Evolutionary conservation across 2,888 invertebrate genomes (phyloP).

Genomic region (Cybosia mesomella): DNA sequence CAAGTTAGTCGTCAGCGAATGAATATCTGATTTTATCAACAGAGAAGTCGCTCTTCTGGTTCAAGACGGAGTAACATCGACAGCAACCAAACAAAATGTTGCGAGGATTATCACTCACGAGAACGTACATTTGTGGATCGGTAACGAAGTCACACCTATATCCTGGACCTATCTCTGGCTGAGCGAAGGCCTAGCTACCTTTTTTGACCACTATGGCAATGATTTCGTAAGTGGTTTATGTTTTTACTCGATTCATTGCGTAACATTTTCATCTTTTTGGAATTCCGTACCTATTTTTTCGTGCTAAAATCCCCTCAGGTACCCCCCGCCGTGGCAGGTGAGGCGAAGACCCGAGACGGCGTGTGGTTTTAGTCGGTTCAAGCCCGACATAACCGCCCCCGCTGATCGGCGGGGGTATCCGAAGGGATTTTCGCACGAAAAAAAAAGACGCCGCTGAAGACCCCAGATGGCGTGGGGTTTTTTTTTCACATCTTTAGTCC

Average conservation of each 20-base stretch:
- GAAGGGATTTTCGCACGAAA: no score
- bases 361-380: no score
- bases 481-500: no score
- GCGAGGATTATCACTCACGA: conserved; percentile 87
- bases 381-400: no score
- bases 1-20: background rate
- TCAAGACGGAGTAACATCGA: conserved; percentile 76
- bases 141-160: conserved; percentile 89
- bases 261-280: no score
- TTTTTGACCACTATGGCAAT: conserved; percentile 89
- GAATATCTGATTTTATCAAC: conserved; percentile 16
- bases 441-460: no score
- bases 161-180: conserved; percentile 92
- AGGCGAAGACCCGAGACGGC: no score
- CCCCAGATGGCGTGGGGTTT: no score
- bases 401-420: no score
- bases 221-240: conserved; percentile 74
- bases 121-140: conserved; percentile 93
- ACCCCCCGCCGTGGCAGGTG: no score
- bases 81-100: conserved; percentile 74
- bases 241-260: background rate
- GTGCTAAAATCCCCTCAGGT: no score
- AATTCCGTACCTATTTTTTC: no score
- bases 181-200: conserved; percentile 91
- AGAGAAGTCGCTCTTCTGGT: conserved; percentile 81